A percentile compares a stretch with the other conserved stretches of the same genome.
phyloP scores from a whole-genome alignment of 2,113 vertebrate genomes.

The Sebastes fasciatus region DNA sequence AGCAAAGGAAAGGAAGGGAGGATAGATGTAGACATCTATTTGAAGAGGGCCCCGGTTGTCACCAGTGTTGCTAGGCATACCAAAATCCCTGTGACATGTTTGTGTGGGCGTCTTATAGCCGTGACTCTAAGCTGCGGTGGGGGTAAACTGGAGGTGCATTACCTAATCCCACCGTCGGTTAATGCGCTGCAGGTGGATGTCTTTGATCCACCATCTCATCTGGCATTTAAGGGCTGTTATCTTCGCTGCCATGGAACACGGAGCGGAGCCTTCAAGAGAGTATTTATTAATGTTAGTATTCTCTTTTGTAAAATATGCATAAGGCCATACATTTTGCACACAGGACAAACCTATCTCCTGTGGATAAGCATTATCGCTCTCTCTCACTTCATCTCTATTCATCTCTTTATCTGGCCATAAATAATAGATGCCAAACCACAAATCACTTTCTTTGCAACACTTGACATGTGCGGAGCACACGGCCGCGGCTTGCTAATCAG shows the following conservation, averaged over 20 bases:
- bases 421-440: constrained; percentile 64
- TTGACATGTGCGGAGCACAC: constrained; percentile 24
- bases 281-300: constrained; percentile 53
- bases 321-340: constrained; percentile 54
- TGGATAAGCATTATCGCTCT: constrained; percentile 39
- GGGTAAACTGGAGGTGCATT: constrained; percentile 44
- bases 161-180: constrained; percentile 57
- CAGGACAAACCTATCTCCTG: constrained; percentile 41
- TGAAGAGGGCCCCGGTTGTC: constrained; percentile 29
- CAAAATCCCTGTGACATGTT: constrained; percentile 72
- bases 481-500: constrained; percentile 38
- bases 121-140: constrained; percentile 67
- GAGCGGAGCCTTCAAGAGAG: constrained; percentile 18
- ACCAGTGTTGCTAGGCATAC: constrained; percentile 27
- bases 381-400: constrained; percentile 43
- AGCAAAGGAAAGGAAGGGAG: background rate
- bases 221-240: constrained; percentile 62
- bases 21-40: background rate
- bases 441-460: constrained; percentile 42
- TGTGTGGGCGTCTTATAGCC: constrained; percentile 48
- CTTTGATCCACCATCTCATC: constrained; percentile 70
- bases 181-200: constrained; percentile 63
- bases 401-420: constrained; percentile 56
- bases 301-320: constrained; percentile 71
- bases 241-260: background rate